Base-by-base conservation (phyloP, 2,113 vertebrate species). In the Coptodon rendalli region DNA sequence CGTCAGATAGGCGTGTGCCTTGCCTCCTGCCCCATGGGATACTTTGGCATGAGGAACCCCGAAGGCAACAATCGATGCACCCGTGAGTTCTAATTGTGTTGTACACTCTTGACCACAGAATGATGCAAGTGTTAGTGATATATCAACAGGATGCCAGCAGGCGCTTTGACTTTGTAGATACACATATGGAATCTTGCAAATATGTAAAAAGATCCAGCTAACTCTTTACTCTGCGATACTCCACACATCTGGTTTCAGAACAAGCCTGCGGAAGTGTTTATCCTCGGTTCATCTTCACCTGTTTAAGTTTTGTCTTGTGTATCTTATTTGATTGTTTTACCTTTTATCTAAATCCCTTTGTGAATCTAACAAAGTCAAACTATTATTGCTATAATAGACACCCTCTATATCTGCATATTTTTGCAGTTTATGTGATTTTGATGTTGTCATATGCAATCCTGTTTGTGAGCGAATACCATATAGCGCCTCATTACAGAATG, bases 51-150 rank as follows among this genome's bases (percentile, higher is more conserved):
- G 96, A 98, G 99, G 93, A 98, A 97, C 68, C 98, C 97, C 1
- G 98, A 98, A 90, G 98, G 98, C 96, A 99, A 99, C 97, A 99
- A 99, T 97, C 98, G 98, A 96, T 99, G 99, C 96, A 98, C 97
- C 94, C 98, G 99, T 99, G 96, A 99, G 99, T 97, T 87, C 68
- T 82, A 2, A 38, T 91, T 40, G 17, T 24, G 14, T 73, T 87
- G 4, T 40, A 53, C 10, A 61, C 38, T 61, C 53, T 84, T 81
- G 36, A 81, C 31, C 27, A 4, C 59, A 7, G 5, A 17, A 40
- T 43, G 7, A 63, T 52, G 22, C 61, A 57, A 52, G 82, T 52
- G 48, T 31, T 68, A 52, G 34, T n/a, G 38, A 45, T 29, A 79
- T 59, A 54, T 19, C 17, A 73, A 38, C 66, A 45, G 54, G 43